Evolutionary conservation across 2,888 invertebrate genomes (phyloP).

Genomic region (Eupithecia vulgata): DNA sequence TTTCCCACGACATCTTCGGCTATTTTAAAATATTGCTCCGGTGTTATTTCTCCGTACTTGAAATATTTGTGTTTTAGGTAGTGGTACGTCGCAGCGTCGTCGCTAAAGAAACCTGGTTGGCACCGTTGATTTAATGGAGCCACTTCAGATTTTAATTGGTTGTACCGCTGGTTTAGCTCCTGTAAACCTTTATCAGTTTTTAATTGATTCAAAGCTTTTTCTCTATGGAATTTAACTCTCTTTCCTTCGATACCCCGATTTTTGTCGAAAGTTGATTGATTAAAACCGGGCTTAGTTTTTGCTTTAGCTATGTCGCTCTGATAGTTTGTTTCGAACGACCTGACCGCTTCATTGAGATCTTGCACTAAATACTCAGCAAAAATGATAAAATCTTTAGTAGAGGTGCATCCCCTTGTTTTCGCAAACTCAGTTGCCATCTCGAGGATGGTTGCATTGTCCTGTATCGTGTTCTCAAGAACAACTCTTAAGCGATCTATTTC

Average conservation of each 20-base stretch:
- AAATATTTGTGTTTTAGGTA: conserved; percentile 24
- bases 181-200: not conserved
- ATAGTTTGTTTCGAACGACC: conserved; percentile 5
- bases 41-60: conserved; percentile 8
- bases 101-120: conserved; percentile 19
- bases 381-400: conserved; percentile 20
- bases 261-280: not conserved
- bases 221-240: not conserved
- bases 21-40: conserved; percentile 19
- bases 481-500: conserved; percentile 25
- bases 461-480: conserved; percentile 16
- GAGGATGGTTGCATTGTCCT: conserved; percentile 12
- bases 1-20: conserved; percentile 19
- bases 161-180: conserved; percentile 2
- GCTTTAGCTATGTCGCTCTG: conserved; percentile 4
- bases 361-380: conserved; percentile 20
- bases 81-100: conserved; percentile 21
- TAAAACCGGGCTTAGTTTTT: not conserved
- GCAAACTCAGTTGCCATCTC: conserved; percentile 21
- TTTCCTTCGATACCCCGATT: not conserved
- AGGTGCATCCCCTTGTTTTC: conserved; percentile 10
- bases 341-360: conserved; percentile 15
- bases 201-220: conserved; percentile 1
- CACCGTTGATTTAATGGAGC: conserved; percentile 12
- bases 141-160: not conserved